Evolutionary conservation across 2,113 vertebrate genomes (phyloP), one percentile per base, ranked within the genome.

Genomic region (Cyanoliseus patagonus): DNA sequence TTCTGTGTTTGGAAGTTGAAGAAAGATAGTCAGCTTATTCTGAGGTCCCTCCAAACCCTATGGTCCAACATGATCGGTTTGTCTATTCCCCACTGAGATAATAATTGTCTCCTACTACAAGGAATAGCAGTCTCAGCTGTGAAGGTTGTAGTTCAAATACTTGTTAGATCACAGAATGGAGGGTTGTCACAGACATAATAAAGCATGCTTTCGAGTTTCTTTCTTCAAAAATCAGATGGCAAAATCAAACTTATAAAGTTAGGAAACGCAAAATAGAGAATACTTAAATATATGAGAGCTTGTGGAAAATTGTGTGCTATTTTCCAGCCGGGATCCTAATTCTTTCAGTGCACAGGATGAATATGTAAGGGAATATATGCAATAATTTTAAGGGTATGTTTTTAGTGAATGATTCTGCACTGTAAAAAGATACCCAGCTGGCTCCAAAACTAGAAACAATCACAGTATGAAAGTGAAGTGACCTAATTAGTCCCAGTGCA

Each of bases 401-500:
- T 86, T 12, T 11, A 74, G 68, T 37, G 83, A 90, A 81, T 37
- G 59, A 35, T 46, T 37, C 4, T 49, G 68, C n/a, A 53, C 31
- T 5, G 25, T 30, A 51, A 70, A 73, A 93, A 74, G 53, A 33
- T 49, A 88, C 61, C 22, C 73, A 93, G 67, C 79, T 95, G 83
- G 53, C 64, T 95, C 92, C 0, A 0, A 76, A 93, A 85, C 53
- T 47, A 57, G 55, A 90, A 94, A 74, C 73, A 83, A 92, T 78
- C 79, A 77, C 55, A 74, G 27, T 75, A 73, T 70, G 76, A 88
- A 92, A 97, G 76, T 51, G 46, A 84, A 59, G 52, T 92, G 92
- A 95, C 94, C 94, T 96, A 90, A 96, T 96, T 93, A 96, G 46
- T 97, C 95, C 95, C 94, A 95, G 72, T 90, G 94, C 88, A 94